phyloP scores from a whole-genome alignment of 1,140 invertebrate species.

The Drosophila persimilis region DNA sequence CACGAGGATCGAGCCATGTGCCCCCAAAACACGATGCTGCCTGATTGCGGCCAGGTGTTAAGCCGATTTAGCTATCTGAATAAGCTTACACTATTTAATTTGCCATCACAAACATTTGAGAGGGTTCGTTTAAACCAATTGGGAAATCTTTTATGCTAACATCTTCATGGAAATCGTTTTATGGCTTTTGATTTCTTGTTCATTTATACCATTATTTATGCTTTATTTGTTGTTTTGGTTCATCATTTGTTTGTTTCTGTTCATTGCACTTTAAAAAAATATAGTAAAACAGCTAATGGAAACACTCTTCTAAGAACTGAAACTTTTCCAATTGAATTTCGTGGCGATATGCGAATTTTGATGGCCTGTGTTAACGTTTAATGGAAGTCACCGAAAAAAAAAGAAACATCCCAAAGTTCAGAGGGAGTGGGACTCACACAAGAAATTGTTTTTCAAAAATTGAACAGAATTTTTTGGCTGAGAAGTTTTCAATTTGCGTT shows the following conservation, averaged over 20 bases:
- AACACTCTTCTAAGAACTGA: conserved; percentile 5
- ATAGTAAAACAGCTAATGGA: background rate
- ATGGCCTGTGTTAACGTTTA: background rate
- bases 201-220: background rate
- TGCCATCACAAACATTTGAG: conserved; percentile 6
- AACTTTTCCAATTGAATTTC: conserved; percentile 4
- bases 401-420: background rate
- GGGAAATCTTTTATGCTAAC: too few species aligned
- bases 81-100: conserved; percentile 36
- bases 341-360: too few species aligned
- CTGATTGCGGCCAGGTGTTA: conserved; percentile 38
- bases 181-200: conserved; percentile 1
- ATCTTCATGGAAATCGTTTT: too few species aligned
- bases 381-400: conserved; percentile 9
- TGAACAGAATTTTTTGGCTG: conserved; percentile 6
- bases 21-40: conserved; percentile 6
- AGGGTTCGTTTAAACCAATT: background rate
- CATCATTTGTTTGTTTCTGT: conserved; percentile 17
- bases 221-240: conserved; percentile 12
- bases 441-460: background rate
- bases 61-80: conserved; percentile 36
- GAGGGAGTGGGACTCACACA: too few species aligned
- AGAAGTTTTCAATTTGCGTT: too few species aligned
- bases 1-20: conserved; percentile 18
- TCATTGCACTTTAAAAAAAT: conserved; percentile 27